Evolutionary conservation across 2,113 vertebrate genomes (phyloP), one percentile per base, ranked within the genome.

Genomic region (Macaca nemestrina): DNA sequence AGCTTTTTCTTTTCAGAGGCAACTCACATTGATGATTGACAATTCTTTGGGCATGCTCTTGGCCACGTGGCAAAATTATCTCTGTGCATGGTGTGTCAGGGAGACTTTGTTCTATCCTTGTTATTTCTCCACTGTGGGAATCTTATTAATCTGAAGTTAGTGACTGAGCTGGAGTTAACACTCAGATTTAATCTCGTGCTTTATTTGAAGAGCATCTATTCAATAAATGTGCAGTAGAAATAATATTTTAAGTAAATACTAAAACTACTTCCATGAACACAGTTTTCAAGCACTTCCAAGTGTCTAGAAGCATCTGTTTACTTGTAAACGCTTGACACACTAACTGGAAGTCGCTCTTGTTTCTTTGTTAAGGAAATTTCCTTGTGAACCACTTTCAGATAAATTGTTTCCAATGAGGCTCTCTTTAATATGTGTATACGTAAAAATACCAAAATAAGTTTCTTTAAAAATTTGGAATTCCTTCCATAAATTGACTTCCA

Each of bases 261-360:
- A 45, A 52, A 86, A 43, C 43, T 55, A n/a, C 57, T 97, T 70
- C 59, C 43, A 48, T 16, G 75, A 95, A 50, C 88, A 83, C 16
- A 82, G 82, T 95, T 94, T 59, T 93, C 61, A 89, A 97, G 92
- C 35, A 94, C 79, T 25, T 25, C 84, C 50, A 16, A 96, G 82
- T n/a, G 52, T 59, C 70, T 95, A 40, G 43, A 88, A 93, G 94
- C 11, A 55, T 93, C 84, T 96, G 22, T 90, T 97, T 88, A 67
- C 86, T 91, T 84, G 57, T 95, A 96, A 98, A 98, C 52, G 97
- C 89, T 93, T 43, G 67, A 32, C 40, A 80, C 32, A 2, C 79
- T 96, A 81, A 96, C 95, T 92, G n/a, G 50, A 94, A 97, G n/a
- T 80, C 92, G 43, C 48, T 97, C 67, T 68, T 68, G 35, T 52